These are phyloP conservation scores for Frankliniella fusca DNA, from an alignment of 2,888 invertebrate genomes.

Conservation along the genomic window DNA sequence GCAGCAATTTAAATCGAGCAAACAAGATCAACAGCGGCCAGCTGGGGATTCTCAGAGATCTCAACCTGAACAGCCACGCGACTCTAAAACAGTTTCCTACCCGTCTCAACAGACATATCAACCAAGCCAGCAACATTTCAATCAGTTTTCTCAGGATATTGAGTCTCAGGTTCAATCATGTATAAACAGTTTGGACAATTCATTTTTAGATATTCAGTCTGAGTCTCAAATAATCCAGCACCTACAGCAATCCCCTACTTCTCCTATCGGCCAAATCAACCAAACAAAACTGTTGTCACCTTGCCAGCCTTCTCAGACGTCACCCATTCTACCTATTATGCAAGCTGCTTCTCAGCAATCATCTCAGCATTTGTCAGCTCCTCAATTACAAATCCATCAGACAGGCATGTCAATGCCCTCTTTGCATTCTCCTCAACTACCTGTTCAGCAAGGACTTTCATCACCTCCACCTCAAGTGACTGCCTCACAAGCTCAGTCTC, in stretches of 20 bases:
- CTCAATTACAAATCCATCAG: background rate
- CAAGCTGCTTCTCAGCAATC: background rate
- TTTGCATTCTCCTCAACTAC: constrained; percentile 10
- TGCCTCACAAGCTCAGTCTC: background rate
- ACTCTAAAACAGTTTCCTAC: background rate
- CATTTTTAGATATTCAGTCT: background rate
- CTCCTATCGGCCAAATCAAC: background rate
- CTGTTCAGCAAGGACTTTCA: background rate
- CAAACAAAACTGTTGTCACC: background rate
- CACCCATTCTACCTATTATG: background rate
- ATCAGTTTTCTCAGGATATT: constrained; percentile 1
- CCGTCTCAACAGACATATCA: constrained; percentile 36
- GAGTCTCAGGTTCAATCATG: constrained; percentile 9
- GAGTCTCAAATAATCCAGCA: background rate
- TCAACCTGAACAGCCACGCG: background rate
- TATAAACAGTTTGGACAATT: constrained; percentile 11
- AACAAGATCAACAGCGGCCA: background rate
- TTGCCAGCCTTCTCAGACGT: background rate
- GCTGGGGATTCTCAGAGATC: background rate
- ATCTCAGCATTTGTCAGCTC: background rate
- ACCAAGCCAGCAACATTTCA: constrained; percentile 1
- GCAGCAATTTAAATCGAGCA: background rate
- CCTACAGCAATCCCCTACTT: background rate
- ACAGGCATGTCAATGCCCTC: background rate
- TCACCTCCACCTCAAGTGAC: constrained; percentile 32